phyloP scores from a whole-genome alignment of 2,113 vertebrate genomes.

The Aplodontia rufa region DNA sequence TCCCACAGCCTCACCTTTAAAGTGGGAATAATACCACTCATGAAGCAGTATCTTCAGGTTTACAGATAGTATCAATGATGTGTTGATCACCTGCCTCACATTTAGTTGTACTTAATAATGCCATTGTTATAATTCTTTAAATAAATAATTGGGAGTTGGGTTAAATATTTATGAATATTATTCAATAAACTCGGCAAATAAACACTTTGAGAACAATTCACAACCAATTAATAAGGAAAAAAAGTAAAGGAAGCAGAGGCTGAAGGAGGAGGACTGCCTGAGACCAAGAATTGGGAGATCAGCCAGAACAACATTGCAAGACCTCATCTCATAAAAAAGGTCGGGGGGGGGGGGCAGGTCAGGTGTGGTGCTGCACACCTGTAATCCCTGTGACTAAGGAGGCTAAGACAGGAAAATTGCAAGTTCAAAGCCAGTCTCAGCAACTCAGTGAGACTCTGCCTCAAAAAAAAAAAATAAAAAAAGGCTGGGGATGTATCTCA shows the following conservation, averaged over 20 bases:
- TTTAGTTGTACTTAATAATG: background rate
- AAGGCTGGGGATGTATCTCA: no score
- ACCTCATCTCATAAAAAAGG: background rate
- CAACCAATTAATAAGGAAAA: background rate
- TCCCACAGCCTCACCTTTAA: background rate
- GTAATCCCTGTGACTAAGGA: no score
- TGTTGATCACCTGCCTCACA: background rate
- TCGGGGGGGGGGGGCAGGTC: no score
- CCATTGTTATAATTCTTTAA: background rate
- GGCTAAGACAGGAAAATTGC: no score
- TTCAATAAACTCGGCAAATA: slow-evolving; percentile 15
- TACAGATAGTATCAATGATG: background rate
- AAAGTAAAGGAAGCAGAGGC: background rate
- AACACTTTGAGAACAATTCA: background rate
- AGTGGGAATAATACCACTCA: background rate
- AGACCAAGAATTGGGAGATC: background rate
- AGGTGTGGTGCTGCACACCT: no score
- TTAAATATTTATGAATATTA: background rate
- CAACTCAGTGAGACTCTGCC: no score
- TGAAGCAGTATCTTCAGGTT: background rate
- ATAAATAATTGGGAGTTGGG: background rate
- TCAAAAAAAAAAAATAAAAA: no score
- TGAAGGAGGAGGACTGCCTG: background rate
- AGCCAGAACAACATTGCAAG: background rate
- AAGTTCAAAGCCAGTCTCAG: no score